Evolutionary conservation across 2,888 invertebrate genomes (phyloP).

Genomic region (Dynastes tityus): DNA sequence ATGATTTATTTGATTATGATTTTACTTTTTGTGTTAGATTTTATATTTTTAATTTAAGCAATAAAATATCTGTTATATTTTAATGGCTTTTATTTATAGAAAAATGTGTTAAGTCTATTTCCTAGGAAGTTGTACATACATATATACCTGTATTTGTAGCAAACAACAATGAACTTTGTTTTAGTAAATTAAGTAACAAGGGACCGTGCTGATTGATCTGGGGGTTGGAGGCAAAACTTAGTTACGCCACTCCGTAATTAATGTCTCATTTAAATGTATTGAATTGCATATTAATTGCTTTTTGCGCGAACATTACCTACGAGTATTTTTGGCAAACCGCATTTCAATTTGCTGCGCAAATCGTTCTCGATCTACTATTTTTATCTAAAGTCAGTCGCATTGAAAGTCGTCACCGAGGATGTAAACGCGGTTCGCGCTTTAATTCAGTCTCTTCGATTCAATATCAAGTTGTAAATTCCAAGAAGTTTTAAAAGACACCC

Average conservation of each 20-base stretch:
- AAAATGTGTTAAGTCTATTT: too few relatives aligned
- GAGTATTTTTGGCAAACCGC: slow-evolving; percentile 1
- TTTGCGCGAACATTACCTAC: background rate
- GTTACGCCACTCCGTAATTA: background rate
- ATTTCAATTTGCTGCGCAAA: slow-evolving; percentile 10
- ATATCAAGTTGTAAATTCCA: background rate
- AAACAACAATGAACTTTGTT: too few relatives aligned
- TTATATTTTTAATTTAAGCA: too few relatives aligned
- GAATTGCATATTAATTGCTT: background rate
- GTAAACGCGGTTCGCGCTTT: background rate
- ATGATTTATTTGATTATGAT: too few relatives aligned
- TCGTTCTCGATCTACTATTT: slow-evolving; percentile 18
- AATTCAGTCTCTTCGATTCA: background rate
- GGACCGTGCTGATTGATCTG: too few relatives aligned
- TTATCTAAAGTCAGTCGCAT: slow-evolving; percentile 7
- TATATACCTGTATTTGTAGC: too few relatives aligned
- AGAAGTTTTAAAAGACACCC: background rate
- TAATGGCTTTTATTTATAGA: too few relatives aligned
- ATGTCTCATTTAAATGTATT: background rate
- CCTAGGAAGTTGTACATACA: too few relatives aligned
- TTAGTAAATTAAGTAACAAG: too few relatives aligned
- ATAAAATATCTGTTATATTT: too few relatives aligned
- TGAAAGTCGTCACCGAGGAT: background rate
- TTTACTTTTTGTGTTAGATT: too few relatives aligned
- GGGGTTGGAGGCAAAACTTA: too few relatives aligned